Evolutionary conservation across 1,140 invertebrate genomes (phyloP), one percentile per base, ranked within the genome.

Genomic region (Cheumatopsyche charites): DNA sequence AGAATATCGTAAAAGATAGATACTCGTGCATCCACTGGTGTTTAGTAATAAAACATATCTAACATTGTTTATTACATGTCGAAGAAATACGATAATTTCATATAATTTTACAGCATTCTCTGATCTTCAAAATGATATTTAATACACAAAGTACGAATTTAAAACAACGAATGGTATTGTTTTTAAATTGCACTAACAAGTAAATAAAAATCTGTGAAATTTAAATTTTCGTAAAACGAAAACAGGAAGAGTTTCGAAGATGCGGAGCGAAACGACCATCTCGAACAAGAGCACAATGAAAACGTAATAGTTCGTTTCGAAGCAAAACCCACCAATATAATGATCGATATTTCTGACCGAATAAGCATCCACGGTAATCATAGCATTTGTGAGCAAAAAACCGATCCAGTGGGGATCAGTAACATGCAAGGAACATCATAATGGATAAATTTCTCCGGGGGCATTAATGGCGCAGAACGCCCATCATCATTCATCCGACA

Each of bases 361-460:
- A 67, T 67, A 26, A n/a, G 42, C 21, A 67, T 47, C 45, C 49
- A 23, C 9, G 1, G 42, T 68, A 68, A 68, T 41, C 21, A 55
- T 26, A 68, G 49, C 49, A 15, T 43, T 36, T 55, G 66, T 43
- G 41, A 21, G 43, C 42, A 66, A 66, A 66, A 66, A 66, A 66
- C 29, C 62, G 47, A 45, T n/a, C n/a, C 63, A 66, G 47, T 47
- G 19, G 17, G 23, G 42, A 66, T 66, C 21, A 58, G 63, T 47
- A 45, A 47, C 63, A 66, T 66, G 63, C 63, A 66, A 66, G 63
- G 63, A 66, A 66, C 63, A 66, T 66, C 41, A 66, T 66, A 47
- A 66, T 66, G 63, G 41, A 66, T 26, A 66, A 66, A 66, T 66
- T 66, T 66, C 63, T 47, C 63, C 42, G 23, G 63, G 41, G 42